Conservation (phyloP, 2,888 invertebrate species). For the Caenorhabditis uteleia region DNA sequence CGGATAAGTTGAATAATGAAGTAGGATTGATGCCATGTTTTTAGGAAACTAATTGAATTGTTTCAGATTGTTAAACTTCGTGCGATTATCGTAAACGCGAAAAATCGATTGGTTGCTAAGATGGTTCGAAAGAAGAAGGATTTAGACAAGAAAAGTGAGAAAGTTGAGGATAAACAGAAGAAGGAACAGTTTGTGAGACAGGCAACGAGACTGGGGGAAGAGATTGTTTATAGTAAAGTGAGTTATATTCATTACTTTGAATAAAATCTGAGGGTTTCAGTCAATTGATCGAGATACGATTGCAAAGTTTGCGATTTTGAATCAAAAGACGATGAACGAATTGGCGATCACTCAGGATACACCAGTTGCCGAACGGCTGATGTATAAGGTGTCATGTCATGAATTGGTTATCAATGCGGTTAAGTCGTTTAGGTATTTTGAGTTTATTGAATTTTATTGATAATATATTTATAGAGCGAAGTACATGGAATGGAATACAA, state of each 20-base stretch:
- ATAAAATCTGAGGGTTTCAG: constrained; percentile 12
- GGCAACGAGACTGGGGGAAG: constrained; percentile 9
- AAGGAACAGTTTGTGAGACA: constrained; percentile 10
- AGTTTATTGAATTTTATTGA: neutral
- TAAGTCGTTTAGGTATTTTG: neutral
- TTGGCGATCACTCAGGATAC: constrained; percentile 19
- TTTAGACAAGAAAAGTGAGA: constrained; percentile 15
- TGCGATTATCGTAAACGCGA: neutral
- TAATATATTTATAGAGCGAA: constrained; percentile 21
- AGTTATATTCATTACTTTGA: neutral
- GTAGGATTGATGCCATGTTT: neutral
- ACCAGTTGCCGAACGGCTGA: constrained; percentile 7
- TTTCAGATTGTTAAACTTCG: constrained; percentile 14
- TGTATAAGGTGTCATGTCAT: constrained; percentile 34
- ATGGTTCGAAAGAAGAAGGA: constrained; percentile 31
- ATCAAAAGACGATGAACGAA: constrained; percentile 22
- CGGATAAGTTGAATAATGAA: constrained; percentile 31
- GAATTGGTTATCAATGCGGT: constrained; percentile 12
- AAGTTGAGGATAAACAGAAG: neutral
- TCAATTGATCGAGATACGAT: constrained; percentile 25
- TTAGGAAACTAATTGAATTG: neutral
- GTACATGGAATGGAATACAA: constrained; percentile 26
- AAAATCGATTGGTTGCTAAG: constrained; percentile 12
- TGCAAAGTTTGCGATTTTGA: constrained; percentile 29
- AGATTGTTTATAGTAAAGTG: constrained; percentile 28